Percentiles rank a stretch among this genome's conserved stretches.
Conservation (phyloP, 1,140 invertebrate genomes). For the Heliconius eleuchia region DNA sequence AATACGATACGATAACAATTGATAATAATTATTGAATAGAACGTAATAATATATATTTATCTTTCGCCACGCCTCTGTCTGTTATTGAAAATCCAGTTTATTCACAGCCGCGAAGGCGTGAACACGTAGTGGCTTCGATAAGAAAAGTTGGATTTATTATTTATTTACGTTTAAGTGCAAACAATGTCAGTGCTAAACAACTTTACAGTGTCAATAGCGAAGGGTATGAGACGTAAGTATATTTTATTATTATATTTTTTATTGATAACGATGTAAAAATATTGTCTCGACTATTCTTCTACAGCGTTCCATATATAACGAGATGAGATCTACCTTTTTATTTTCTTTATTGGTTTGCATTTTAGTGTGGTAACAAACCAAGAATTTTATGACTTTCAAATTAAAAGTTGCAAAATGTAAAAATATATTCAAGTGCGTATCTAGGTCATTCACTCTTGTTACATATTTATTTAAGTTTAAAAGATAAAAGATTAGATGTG, state of each 20-base stretch:
- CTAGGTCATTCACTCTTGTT: constrained; percentile 8
- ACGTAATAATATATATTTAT: constrained; percentile 23
- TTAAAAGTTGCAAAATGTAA: background rate
- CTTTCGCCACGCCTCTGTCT: constrained; percentile 29
- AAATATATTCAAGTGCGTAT: background rate
- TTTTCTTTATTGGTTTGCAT: background rate
- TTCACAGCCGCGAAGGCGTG: constrained; percentile 26
- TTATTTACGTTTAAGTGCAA: constrained; percentile 35
- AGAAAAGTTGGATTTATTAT: constrained; percentile 30
- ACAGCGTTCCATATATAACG: background rate
- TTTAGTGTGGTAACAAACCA: no score
- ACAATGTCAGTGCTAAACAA: constrained; percentile 69
- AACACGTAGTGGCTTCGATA: constrained; percentile 22
- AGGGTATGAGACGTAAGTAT: constrained; percentile 65
- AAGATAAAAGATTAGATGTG: constrained; percentile 3
- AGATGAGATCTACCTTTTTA: background rate
- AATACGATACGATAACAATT: background rate
- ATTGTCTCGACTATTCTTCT: background rate
- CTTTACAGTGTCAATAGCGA: constrained; percentile 64
- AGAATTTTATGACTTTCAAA: background rate
- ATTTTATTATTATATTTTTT: constrained; percentile 13
- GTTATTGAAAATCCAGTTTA: constrained; percentile 29
- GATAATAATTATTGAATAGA: constrained; percentile 17
- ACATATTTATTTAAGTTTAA: background rate
- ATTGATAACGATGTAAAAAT: constrained; percentile 17